A percentile compares a stretch with the other conserved stretches of the same genome.
These are phyloP conservation scores for Syrmaticus mikado DNA, from an alignment of 2,113 vertebrate genomes.

Conservation along the genomic window DNA sequence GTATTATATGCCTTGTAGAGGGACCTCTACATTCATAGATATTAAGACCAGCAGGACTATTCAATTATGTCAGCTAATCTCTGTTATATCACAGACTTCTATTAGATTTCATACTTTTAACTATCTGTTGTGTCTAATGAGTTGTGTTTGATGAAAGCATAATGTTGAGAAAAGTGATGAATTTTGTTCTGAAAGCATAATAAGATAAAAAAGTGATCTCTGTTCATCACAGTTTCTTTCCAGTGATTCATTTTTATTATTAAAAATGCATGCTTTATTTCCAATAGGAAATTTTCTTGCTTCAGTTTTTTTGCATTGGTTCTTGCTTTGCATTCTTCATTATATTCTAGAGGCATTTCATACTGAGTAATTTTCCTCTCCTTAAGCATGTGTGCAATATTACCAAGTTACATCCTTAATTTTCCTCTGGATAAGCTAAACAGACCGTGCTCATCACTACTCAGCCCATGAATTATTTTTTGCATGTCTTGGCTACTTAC, in stretches of 20 bases:
- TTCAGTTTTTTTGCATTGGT: background rate
- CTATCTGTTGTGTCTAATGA: background rate
- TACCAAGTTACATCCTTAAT: background rate
- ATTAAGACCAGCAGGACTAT: background rate
- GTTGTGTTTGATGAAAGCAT: background rate
- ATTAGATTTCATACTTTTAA: background rate
- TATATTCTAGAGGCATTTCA: background rate
- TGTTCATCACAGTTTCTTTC: background rate
- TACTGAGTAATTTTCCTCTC: background rate
- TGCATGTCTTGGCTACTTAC: background rate
- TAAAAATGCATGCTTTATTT: background rate
- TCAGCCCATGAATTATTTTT: background rate
- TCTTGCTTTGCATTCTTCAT: background rate
- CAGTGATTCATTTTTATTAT: background rate
- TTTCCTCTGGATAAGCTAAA: background rate
- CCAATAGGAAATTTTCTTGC: background rate
- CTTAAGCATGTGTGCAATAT: background rate
- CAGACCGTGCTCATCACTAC: background rate
- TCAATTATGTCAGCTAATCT: background rate
- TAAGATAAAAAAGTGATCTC: background rate
- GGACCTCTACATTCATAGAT: background rate
- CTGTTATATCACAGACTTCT: background rate
- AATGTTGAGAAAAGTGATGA: background rate
- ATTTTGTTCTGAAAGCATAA: background rate
- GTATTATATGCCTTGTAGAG: background rate